phyloP scores from a whole-genome alignment of 1,140 invertebrate genomes.

The Drosophila arawakana region DNA sequence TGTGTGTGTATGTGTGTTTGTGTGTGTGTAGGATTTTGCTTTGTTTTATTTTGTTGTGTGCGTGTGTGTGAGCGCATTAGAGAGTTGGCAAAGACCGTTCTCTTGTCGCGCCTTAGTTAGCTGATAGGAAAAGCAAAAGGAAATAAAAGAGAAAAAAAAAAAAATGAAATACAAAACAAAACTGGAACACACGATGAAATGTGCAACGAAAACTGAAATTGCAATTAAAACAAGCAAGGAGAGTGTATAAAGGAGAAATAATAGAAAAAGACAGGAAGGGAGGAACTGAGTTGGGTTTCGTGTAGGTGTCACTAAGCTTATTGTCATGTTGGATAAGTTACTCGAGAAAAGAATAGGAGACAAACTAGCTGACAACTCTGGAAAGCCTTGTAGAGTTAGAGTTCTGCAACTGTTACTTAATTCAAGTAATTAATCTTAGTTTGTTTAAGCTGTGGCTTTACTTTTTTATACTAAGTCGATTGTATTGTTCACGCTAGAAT shows the following conservation, averaged over 20 bases:
- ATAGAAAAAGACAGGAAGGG: slow-evolving; percentile 9
- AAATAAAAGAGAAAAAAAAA: slow-evolving; percentile 33
- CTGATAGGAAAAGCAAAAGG: slow-evolving; percentile 39
- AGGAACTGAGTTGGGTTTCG: not conserved
- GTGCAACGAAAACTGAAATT: slow-evolving; percentile 38
- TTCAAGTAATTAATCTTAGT: slow-evolving; percentile 20
- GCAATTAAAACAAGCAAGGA: slow-evolving; percentile 41
- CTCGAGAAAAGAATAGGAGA: slow-evolving; percentile 7
- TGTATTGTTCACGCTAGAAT: not conserved
- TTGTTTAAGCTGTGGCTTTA: not conserved
- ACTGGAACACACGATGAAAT: slow-evolving; percentile 39
- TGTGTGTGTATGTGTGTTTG: slow-evolving; percentile 2
- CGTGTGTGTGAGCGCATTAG: slow-evolving; percentile 4
- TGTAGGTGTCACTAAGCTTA: slow-evolving; percentile 37
- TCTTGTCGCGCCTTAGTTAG: slow-evolving; percentile 63
- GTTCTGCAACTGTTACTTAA: slow-evolving; percentile 24
- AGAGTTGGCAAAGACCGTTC: slow-evolving; percentile 54
- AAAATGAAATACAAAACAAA: slow-evolving; percentile 14
- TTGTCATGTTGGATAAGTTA: slow-evolving; percentile 36
- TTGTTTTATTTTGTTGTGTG: slow-evolving; percentile 31
- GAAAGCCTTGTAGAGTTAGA: slow-evolving; percentile 3
- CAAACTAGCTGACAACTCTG: slow-evolving; percentile 19
- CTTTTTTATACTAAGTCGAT: not conserved
- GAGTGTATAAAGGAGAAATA: not conserved
- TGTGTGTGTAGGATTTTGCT: slow-evolving; percentile 12